A percentile compares a stretch with the other conserved stretches of the same genome.
Conservation (phyloP, 2,888 invertebrate genomes). For the Scelioninae gen. 1 region DNA sequence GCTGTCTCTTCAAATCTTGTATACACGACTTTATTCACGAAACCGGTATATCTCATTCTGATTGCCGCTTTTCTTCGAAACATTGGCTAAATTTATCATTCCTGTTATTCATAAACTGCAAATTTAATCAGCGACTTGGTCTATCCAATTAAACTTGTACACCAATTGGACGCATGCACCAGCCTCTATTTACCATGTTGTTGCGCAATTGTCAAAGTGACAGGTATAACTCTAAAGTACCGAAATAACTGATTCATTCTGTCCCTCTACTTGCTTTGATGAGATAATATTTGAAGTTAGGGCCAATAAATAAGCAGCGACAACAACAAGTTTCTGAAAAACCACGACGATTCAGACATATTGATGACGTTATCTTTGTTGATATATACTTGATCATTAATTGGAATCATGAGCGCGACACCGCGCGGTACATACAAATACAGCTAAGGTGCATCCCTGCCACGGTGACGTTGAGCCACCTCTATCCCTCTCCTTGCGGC, state of each 20-base stretch:
- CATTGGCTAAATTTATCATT: too few species aligned
- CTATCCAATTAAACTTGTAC: too few species aligned
- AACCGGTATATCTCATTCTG: too few species aligned
- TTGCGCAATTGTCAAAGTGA: too few species aligned
- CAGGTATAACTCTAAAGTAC: background rate
- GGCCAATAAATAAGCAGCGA: conserved; percentile 11
- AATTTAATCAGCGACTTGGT: too few species aligned
- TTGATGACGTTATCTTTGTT: conserved; percentile 45
- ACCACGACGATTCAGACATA: background rate
- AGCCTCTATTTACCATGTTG: too few species aligned
- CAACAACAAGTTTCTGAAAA: conserved; percentile 14
- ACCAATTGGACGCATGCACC: too few species aligned
- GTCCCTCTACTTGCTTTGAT: background rate
- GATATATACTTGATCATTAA: conserved; percentile 53
- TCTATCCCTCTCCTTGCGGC: conserved; percentile 63
- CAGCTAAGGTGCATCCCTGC: conserved; percentile 58
- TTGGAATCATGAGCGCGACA: conserved; percentile 34
- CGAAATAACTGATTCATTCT: background rate
- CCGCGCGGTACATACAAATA: conserved; percentile 18
- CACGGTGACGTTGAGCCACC: conserved; percentile 64
- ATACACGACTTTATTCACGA: too few species aligned
- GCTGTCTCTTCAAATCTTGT: too few species aligned
- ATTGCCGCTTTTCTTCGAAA: too few species aligned
- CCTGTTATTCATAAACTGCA: too few species aligned
- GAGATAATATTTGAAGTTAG: conserved; percentile 6